Conservation (phyloP, 92 coral and sea anemone genomes). For the Palythoa grandiflora region DNA sequence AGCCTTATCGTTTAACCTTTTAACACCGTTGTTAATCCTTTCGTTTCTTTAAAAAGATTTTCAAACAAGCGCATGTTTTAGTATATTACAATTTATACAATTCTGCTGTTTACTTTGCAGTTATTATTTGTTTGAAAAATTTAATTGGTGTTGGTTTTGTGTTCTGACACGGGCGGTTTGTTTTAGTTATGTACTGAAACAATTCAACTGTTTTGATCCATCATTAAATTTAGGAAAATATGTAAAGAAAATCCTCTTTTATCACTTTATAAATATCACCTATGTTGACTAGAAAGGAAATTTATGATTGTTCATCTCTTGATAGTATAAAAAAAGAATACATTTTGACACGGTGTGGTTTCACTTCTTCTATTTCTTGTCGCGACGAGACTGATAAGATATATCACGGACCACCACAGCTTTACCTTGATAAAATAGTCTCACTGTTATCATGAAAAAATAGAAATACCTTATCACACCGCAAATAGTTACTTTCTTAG, state of each 20-base stretch:
- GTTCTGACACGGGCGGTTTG: neutral
- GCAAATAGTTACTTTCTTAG: neutral
- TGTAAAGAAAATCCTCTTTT: constrained; percentile 1
- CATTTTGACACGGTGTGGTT: constrained; percentile 16
- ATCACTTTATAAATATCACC: constrained; percentile 34
- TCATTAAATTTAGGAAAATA: neutral
- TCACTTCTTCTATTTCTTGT: constrained; percentile 25
- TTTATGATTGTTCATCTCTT: neutral
- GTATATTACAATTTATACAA: constrained; percentile 5
- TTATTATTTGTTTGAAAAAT: constrained; percentile 9
- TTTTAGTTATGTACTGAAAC: neutral
- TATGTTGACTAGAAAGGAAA: constrained; percentile 31
- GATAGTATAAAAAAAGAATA: constrained; percentile 16
- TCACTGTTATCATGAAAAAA: neutral
- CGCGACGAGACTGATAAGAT: constrained; percentile 44
- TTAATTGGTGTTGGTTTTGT: neutral
- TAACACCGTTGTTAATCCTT: constrained; percentile 8
- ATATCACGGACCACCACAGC: constrained; percentile 35
- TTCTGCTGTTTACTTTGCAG: neutral
- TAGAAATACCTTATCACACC: neutral
- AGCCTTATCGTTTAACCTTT: constrained; percentile 48
- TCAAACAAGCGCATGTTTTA: neutral
- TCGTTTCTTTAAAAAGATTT: constrained; percentile 11
- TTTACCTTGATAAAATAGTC: neutral
- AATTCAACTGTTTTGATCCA: neutral